A percentile compares a stretch with the other conserved stretches of the same genome.
phyloP scores from a whole-genome alignment of 2,888 invertebrate species.

The Tineola bisselliella region DNA sequence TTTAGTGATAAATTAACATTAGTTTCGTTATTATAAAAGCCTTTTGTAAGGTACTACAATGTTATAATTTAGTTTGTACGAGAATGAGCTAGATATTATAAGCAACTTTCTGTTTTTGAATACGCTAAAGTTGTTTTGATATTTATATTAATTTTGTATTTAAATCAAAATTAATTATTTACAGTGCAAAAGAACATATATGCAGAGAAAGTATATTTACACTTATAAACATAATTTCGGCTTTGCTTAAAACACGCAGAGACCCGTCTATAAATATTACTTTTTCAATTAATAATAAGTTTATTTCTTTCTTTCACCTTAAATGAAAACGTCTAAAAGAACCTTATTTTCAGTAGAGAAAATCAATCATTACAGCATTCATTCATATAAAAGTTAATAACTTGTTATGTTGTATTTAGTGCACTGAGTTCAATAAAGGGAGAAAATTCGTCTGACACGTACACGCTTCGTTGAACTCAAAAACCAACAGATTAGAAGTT shows the following conservation, averaged over 20 bases:
- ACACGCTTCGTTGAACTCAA: slow-evolving; percentile 1
- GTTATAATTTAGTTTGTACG: not conserved
- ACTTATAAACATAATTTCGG: too few relatives aligned
- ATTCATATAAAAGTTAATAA: not conserved
- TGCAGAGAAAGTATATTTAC: too few relatives aligned
- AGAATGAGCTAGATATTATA: not conserved
- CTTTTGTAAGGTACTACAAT: not conserved
- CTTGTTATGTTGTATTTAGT: not conserved
- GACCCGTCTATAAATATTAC: too few relatives aligned
- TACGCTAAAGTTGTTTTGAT: not conserved
- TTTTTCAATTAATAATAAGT: too few relatives aligned
- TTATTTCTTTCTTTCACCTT: too few relatives aligned
- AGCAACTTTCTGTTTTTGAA: not conserved
- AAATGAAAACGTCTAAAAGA: too few relatives aligned
- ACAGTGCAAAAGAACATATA: too few relatives aligned
- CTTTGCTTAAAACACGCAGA: too few relatives aligned
- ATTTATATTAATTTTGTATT: not conserved
- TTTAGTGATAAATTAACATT: slow-evolving; percentile 21
- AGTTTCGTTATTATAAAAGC: not conserved
- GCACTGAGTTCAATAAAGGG: not conserved
- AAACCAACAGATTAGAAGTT: slow-evolving; percentile 8
- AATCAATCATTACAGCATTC: too few relatives aligned
- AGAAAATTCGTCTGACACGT: not conserved
- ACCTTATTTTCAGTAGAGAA: too few relatives aligned
- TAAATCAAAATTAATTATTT: too few relatives aligned